Percentiles rank a stretch among this genome's conserved stretches.
These are phyloP conservation scores for Atrina japonica DNA, from an alignment of 2,888 invertebrate genomes.

Conservation along the genomic window DNA sequence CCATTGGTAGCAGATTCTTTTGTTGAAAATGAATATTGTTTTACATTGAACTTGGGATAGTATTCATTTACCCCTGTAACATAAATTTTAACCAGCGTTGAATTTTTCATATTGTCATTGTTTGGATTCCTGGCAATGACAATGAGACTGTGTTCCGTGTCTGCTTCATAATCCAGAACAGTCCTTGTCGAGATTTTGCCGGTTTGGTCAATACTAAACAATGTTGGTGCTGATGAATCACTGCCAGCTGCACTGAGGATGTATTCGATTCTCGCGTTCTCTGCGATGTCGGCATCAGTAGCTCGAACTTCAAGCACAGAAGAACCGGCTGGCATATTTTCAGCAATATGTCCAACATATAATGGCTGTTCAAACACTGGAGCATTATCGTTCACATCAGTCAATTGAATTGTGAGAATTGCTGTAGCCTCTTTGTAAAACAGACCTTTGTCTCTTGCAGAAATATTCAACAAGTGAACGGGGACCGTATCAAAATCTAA, in stretches of 20 bases:
- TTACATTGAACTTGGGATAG: conserved; percentile 68
- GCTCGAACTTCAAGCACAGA: conserved; percentile 86
- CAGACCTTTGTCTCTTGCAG: conserved; percentile 92
- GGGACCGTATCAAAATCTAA: conserved; percentile 93
- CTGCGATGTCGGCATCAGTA: conserved; percentile 91
- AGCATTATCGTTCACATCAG: conserved; percentile 93
- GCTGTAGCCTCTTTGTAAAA: conserved; percentile 89
- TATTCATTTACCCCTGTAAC: conserved; percentile 76
- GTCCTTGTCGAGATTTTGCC: conserved; percentile 89
- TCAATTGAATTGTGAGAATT: conserved; percentile 91
- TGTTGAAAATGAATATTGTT: conserved; percentile 67
- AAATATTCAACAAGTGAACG: conserved; percentile 92
- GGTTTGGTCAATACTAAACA: conserved; percentile 90
- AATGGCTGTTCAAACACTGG: conserved; percentile 90
- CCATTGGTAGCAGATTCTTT: conserved; percentile 72
- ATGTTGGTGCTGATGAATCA: conserved; percentile 81
- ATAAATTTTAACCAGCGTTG: conserved; percentile 64
- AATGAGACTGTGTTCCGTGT: conserved; percentile 87
- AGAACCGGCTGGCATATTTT: conserved; percentile 90
- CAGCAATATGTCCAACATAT: conserved; percentile 90
- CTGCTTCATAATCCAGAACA: conserved; percentile 93
- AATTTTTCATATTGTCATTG: conserved; percentile 83
- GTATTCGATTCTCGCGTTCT: conserved; percentile 92
- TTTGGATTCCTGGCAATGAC: conserved; percentile 94
- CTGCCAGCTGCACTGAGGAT: conserved; percentile 85